Base-by-base conservation (phyloP, 2,797 vertebrate species). In the Chrosomus eos region DNA sequence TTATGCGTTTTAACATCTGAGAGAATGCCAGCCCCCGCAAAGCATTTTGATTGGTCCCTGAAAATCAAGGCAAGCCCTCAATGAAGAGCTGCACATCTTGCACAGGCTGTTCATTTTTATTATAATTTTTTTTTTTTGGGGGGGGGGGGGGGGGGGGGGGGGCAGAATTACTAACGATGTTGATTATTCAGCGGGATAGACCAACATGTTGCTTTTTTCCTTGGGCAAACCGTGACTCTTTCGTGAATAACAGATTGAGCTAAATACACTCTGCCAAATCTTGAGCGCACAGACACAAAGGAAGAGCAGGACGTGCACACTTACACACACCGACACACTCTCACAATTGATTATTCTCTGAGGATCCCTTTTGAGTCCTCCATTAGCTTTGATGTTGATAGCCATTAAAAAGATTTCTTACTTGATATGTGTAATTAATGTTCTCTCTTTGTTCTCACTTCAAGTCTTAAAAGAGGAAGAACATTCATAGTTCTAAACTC, bases 1-100 rank as follows among this genome's bases (percentile, higher is more conserved):
- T 94, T 90, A 95, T 91, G 84, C 72, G 26, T 87, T 87, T 88
- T 91, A 93, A 93, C 92, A 95, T 95, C 89, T 91, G 90, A 94
- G 87, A 92, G 88, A 92, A 90, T 85, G 77, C 88, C 89, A 81
- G 81, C 89, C 90, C 75, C 81, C 84, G 72, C 89, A 40, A 87
- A 92, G 80, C 60, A 51, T 48, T 91, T 92, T 88, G 85, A 91
- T 90, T 91, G 92, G 89, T 90, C 84, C 85, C 87, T 31, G 80
- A 83, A 90, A 92, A 92, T 91, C 81, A 89, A 87, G 80, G 89
- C 76, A 90, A 88, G 84, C 90, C 86, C 78, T 80, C 62, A 87
- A 86, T 90, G 89, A 90, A 87, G 90, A 87, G 85, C 90, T 88
- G 60, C 81, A 80, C 89, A 91, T 89, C 90, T 88, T 89, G 84